Base-by-base conservation (phyloP, 2,888 invertebrate genomes). In the Clanis bilineata region DNA sequence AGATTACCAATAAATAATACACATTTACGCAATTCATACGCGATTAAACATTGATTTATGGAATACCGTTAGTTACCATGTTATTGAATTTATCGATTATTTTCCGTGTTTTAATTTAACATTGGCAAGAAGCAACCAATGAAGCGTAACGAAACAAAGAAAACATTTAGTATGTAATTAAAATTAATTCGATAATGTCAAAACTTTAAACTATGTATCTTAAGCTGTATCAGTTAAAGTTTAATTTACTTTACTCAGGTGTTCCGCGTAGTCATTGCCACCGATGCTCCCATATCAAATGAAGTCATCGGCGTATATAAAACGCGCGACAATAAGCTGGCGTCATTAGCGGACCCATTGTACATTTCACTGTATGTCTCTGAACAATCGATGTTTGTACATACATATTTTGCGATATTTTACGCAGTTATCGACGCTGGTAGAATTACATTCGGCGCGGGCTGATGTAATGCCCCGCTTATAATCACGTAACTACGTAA, bases 341-440 rank as follows among this genome's bases (percentile, higher is more conserved):
- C 80, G 84, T 82, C 84, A 81, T 79, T 81, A 79, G 70, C 74
- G 75, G 69, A 73, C 68, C 74, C 79, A 79, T 79, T 80, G 74
- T 80, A 82, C 77, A 83, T 73, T 76, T 70, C 51, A 51, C 76
- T 85, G 80, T 85, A 84, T 80, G 84, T 82, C 82, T 75, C 73
- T 67, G 65, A 67, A 77, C 70, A 78, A 83, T 79, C 77, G 76
- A 79, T 88, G 80, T 89, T 91, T 89, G 78, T 79, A 83, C 86
- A 78, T 79, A 83, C 86, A 89, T 86, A 85, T 87, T 88, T 84
- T 73, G 68, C 68, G 73, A 78, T 74, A 78, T 82, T 83, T 79
- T 90, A 86, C 92, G 89, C 87, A 88, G 85, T 87, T 80, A 77
- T 70, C 67, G 59, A 57, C 64, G 61, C 59, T 62, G 65, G 57